phyloP scores from a whole-genome alignment of 2,797 vertebrate species.

The Poeciliopsis gracilis region DNA sequence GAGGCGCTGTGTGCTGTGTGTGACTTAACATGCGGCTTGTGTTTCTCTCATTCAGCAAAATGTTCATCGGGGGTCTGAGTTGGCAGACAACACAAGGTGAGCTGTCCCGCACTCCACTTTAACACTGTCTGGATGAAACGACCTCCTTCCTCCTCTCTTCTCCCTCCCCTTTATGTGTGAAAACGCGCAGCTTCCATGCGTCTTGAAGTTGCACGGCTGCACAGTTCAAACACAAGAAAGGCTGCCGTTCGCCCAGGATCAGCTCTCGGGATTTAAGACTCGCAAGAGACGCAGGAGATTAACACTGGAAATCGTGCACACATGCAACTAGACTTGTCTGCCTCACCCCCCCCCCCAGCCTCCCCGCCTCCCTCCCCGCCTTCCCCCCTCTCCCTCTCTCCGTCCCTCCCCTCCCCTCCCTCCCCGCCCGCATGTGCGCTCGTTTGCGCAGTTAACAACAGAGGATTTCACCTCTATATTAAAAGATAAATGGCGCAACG shows the following conservation, averaged over 20 bases:
- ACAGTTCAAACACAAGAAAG: constrained; percentile 59
- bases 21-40: constrained; percentile 56
- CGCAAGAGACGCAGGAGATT: constrained; percentile 65
- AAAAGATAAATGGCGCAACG: background rate
- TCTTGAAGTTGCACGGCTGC: constrained; percentile 39
- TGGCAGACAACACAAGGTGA: constrained; percentile 97
- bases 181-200: constrained; percentile 8
- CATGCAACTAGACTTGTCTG: constrained; percentile 39
- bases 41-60: constrained; percentile 88
- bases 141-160: constrained; percentile 25
- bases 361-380: constrained; percentile 9
- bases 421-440: background rate
- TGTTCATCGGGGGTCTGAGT: constrained; percentile 96
- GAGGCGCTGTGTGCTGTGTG: constrained; percentile 46
- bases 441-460: constrained; percentile 20
- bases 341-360: constrained; percentile 16
- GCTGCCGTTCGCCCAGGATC: constrained; percentile 60
- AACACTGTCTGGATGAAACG: constrained; percentile 60
- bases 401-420: too few species aligned
- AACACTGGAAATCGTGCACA: constrained; percentile 47
- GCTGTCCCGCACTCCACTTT: constrained; percentile 79
- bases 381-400: background rate
- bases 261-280: constrained; percentile 59
- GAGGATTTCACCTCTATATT: constrained; percentile 4
- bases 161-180: constrained; percentile 18